phyloP scores from a whole-genome alignment of 1,140 invertebrate species.

The Pachyrhynchus sulphureomaculatus region DNA sequence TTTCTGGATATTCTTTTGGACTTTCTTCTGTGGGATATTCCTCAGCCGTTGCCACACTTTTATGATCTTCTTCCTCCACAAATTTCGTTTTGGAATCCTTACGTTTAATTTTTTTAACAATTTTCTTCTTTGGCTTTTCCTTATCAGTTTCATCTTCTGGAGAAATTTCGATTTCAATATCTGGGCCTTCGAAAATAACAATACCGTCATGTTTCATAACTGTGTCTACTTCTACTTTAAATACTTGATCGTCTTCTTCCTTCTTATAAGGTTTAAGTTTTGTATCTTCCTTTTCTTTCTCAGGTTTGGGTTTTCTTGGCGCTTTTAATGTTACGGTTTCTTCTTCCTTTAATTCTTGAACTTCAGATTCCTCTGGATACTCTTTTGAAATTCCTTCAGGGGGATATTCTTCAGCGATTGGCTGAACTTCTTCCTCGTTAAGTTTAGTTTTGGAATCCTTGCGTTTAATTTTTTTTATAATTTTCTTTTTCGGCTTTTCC shows the following conservation, averaged over 20 bases:
- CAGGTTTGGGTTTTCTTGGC: slow-evolving; percentile 28
- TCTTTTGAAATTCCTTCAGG: slow-evolving; percentile 15
- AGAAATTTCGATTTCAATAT: slow-evolving; percentile 35
- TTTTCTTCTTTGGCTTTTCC: slow-evolving; percentile 35
- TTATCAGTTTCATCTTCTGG: slow-evolving; percentile 24
- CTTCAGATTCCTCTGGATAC: slow-evolving; percentile 10
- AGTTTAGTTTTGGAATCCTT: slow-evolving; percentile 22
- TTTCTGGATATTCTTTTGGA: neutral
- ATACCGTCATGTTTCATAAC: slow-evolving; percentile 27
- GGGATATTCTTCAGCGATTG: neutral
- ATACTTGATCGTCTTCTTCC: slow-evolving; percentile 47
- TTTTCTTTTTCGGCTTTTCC: slow-evolving; percentile 37
- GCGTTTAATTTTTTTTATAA: slow-evolving; percentile 42
- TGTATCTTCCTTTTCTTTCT: slow-evolving; percentile 49
- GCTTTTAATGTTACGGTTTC: slow-evolving; percentile 11
- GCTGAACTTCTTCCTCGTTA: neutral
- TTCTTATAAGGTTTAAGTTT: slow-evolving; percentile 58
- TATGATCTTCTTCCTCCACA: slow-evolving; percentile 29
- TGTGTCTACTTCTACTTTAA: slow-evolving; percentile 29
- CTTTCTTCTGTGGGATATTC: neutral
- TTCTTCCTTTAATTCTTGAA: slow-evolving; percentile 20
- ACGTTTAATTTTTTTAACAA: slow-evolving; percentile 42
- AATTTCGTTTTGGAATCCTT: slow-evolving; percentile 17
- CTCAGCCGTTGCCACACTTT: neutral
- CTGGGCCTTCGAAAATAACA: slow-evolving; percentile 26